Percentiles rank a stretch among this genome's conserved stretches.
phyloP scores from a whole-genome alignment of 2,113 vertebrate species.

The Odontesthes bonariensis region DNA sequence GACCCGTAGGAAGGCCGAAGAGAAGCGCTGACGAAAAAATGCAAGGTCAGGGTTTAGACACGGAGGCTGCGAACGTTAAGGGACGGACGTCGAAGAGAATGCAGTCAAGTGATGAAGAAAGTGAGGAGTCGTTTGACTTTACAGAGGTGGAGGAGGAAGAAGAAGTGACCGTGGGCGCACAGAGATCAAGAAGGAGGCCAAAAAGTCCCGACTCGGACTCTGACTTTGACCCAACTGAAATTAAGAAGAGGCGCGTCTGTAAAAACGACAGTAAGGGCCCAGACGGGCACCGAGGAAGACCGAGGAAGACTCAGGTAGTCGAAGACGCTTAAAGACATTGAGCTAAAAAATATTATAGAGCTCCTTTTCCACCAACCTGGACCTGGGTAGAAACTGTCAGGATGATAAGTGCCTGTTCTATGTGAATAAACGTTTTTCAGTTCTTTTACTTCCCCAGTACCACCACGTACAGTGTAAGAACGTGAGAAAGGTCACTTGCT shows the following conservation, averaged over 20 bases:
- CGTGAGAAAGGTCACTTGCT: too few species aligned
- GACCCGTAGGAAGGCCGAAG: slow-evolving; percentile 51
- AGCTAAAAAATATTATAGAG: too few species aligned
- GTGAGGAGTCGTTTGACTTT: not conserved
- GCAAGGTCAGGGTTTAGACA: not conserved
- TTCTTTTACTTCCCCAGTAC: too few species aligned
- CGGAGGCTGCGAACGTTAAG: not conserved
- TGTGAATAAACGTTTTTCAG: too few species aligned
- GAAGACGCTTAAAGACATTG: not conserved
- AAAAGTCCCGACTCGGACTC: slow-evolving; percentile 20
- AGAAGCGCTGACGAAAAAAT: not conserved
- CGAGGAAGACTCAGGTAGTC: not conserved
- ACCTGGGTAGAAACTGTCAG: too few species aligned
- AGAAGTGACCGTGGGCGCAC: not conserved
- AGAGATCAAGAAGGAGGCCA: slow-evolving; percentile 3
- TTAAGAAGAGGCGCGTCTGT: not conserved
- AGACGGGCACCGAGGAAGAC: not conserved
- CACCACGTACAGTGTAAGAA: too few species aligned
- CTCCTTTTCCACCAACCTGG: too few species aligned
- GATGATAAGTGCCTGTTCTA: too few species aligned
- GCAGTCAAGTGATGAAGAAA: not conserved
- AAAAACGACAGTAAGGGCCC: not conserved
- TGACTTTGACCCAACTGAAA: slow-evolving; percentile 15
- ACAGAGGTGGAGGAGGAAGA: slow-evolving; percentile 7
- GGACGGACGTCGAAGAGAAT: not conserved